phyloP scores from a whole-genome alignment of 2,888 invertebrate genomes.

The Drosophila flavopinicola region DNA sequence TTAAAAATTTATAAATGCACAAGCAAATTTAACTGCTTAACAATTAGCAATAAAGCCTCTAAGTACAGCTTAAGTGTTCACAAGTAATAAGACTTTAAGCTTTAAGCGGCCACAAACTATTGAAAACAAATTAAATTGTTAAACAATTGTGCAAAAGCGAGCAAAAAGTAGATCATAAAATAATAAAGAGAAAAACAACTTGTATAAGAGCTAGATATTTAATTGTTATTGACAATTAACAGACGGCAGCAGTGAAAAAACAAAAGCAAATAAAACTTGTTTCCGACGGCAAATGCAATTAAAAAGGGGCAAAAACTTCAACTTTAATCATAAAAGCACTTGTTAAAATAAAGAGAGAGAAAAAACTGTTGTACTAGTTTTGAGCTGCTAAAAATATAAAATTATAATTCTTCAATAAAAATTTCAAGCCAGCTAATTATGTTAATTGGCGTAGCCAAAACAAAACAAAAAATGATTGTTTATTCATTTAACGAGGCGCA shows the following conservation, averaged over 20 bases:
- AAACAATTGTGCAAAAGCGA: constrained; percentile 6
- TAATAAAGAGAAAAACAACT: constrained; percentile 11
- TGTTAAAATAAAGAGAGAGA: not conserved
- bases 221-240: constrained; percentile 65
- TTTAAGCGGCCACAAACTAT: not conserved
- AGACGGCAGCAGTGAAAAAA: constrained; percentile 4
- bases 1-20: not conserved
- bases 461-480: constrained; percentile 52
- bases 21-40: not conserved
- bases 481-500: constrained; percentile 77
- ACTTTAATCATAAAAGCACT: constrained; percentile 13
- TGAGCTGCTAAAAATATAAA: not conserved
- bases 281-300: constrained; percentile 66
- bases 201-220: too few species aligned
- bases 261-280: constrained; percentile 49
- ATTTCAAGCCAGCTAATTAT: constrained; percentile 63
- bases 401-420: not conserved
- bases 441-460: constrained; percentile 59
- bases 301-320: constrained; percentile 3
- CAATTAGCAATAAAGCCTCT: too few species aligned
- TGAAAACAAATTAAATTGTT: constrained; percentile 27
- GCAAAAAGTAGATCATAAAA: not conserved
- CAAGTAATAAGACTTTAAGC: not conserved
- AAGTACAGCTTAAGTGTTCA: not conserved
- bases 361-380: constrained; percentile 18